These are phyloP conservation scores for Stenodema calcarata DNA, from an alignment of 2,888 invertebrate genomes.

Conservation along the genomic window DNA sequence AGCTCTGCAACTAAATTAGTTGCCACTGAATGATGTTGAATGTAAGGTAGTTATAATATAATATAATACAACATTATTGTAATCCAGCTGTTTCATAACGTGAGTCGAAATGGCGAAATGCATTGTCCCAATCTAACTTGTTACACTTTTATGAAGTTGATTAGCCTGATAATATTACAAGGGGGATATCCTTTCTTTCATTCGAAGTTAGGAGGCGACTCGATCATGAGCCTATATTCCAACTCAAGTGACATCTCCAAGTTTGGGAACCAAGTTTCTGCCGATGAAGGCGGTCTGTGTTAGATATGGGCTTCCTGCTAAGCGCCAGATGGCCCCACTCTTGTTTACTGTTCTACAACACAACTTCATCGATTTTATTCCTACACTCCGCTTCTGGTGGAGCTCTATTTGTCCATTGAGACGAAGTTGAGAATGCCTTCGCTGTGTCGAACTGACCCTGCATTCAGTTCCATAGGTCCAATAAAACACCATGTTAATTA, in stretches of 20 bases:
- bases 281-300: neutral
- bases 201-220: neutral
- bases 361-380: neutral
- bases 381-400: neutral
- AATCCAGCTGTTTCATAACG: too few relatives aligned
- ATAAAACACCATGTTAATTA: too few relatives aligned
- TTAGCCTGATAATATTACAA: too few relatives aligned
- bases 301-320: neutral
- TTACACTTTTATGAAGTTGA: too few relatives aligned
- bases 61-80: too few relatives aligned
- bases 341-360: neutral
- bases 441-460: too few relatives aligned
- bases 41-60: too few relatives aligned
- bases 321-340: conserved; percentile 4
- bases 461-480: too few relatives aligned
- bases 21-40: too few relatives aligned
- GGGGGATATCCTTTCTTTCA: neutral
- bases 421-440: neutral
- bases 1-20: too few relatives aligned
- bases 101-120: too few relatives aligned
- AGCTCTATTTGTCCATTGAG: neutral
- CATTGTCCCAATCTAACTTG: too few relatives aligned
- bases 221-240: neutral
- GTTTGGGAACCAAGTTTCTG: neutral
- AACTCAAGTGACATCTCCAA: neutral